phyloP scores from a whole-genome alignment of 2,113 vertebrate genomes.

The Pandion haliaetus region DNA sequence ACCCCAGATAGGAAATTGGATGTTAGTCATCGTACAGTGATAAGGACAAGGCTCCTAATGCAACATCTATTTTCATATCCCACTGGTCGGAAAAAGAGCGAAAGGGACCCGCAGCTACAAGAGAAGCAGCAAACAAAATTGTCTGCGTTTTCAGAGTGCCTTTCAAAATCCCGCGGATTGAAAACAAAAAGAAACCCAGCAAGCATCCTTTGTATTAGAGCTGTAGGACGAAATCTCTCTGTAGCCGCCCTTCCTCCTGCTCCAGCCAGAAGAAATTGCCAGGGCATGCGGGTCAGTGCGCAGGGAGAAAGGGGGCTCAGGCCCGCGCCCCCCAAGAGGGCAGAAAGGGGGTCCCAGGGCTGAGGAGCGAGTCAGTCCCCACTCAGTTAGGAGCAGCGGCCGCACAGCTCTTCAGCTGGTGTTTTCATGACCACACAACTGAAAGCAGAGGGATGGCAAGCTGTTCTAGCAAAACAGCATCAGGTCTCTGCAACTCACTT shows the following conservation, averaged over 20 bases:
- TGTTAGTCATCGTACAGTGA: neutral
- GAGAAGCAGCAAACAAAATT: neutral
- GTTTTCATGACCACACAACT: neutral
- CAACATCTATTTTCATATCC: neutral
- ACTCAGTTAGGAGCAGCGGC: rapidly evolving
- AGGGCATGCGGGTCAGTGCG: rapidly evolving
- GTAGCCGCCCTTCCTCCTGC: neutral
- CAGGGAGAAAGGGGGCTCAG: neutral
- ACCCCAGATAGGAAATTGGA: neutral
- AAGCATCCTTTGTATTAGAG: no score
- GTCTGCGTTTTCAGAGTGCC: neutral
- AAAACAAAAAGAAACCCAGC: neutral
- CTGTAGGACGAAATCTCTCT: neutral
- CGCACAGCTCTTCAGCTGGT: neutral
- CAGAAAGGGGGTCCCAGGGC: neutral
- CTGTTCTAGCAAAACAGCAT: neutral
- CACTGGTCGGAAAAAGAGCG: neutral
- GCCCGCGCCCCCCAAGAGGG: neutral
- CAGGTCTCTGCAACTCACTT: neutral
- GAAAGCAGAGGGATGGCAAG: neutral
- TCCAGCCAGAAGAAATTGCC: neutral
- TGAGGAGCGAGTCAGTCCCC: neutral
- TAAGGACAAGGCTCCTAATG: neutral
- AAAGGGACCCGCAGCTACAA: neutral
- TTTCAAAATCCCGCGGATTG: neutral